Conservation (phyloP, 2,888 invertebrate genomes). For the Agapetus fuscipes region DNA sequence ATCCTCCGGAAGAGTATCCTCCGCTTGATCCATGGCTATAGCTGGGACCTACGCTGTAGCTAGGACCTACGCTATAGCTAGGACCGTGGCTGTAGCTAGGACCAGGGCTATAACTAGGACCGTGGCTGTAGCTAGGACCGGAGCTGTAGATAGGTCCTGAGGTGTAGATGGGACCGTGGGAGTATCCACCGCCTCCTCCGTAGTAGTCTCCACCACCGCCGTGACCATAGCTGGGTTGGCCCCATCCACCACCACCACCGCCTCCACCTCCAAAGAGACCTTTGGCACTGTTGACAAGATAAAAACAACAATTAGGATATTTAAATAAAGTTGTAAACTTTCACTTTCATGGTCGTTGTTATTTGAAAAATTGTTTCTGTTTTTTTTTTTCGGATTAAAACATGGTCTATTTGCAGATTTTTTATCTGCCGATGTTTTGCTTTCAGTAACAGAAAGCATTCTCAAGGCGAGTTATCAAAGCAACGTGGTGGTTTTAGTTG, state of each 20-base stretch:
- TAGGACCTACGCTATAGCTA: constrained; percentile 15
- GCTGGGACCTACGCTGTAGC: constrained; percentile 10
- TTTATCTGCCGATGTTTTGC: too few relatives aligned
- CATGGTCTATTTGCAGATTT: too few relatives aligned
- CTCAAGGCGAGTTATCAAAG: too few relatives aligned
- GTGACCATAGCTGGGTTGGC: constrained; percentile 21
- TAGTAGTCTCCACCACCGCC: constrained; percentile 22
- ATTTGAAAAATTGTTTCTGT: too few relatives aligned
- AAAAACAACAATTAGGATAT: not conserved
- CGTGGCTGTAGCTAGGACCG: constrained; percentile 20
- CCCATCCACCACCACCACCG: not conserved
- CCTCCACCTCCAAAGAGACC: not conserved
- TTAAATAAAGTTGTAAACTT: too few relatives aligned
- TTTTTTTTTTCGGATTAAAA: too few relatives aligned
- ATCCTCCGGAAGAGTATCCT: constrained; percentile 1
- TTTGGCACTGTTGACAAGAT: not conserved
- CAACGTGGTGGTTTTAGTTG: too few relatives aligned
- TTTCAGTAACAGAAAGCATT: too few relatives aligned
- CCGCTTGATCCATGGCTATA: constrained; percentile 12
- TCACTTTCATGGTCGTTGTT: too few relatives aligned
- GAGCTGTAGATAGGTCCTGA: constrained; percentile 23
- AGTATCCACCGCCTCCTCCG: too few relatives aligned
- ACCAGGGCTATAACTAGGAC: constrained; percentile 20
- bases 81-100: constrained; percentile 22
- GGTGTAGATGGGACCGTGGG: constrained; percentile 14